phyloP scores from a whole-genome alignment of 2,113 vertebrate genomes.

The Triplophysa tibetana region DNA sequence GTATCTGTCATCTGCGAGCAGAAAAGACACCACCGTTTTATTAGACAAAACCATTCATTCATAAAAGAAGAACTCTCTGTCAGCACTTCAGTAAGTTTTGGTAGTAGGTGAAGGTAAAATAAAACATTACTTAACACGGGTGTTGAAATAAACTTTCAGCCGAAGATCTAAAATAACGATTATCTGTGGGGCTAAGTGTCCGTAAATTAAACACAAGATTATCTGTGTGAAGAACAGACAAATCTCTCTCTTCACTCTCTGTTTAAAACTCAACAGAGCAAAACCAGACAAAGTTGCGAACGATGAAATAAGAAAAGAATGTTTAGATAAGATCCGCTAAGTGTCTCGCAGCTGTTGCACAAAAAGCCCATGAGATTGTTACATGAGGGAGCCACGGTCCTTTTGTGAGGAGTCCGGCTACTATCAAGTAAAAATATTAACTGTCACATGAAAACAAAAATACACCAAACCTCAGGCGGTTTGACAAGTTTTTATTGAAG shows the following conservation, averaged over 20 bases:
- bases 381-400: neutral
- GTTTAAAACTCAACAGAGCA: neutral
- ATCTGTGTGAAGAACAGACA: neutral
- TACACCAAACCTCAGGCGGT: too few species aligned
- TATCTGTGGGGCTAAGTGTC: neutral
- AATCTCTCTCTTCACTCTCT: constrained; percentile 4
- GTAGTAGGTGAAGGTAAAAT: neutral
- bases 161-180: constrained; percentile 17
- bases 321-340: neutral
- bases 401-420: too few species aligned
- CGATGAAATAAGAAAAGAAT: neutral
- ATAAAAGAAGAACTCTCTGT: neutral
- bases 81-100: neutral
- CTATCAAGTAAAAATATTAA: too few species aligned
- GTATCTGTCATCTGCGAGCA: constrained; percentile 32
- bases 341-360: neutral
- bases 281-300: neutral
- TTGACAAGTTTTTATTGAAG: neutral
- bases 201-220: neutral
- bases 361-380: neutral
- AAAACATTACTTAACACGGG: neutral
- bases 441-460: too few species aligned
- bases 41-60: neutral
- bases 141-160: constrained; percentile 22
- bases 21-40: neutral